A percentile compares a stretch with the other conserved stretches of the same genome.
Evolutionary conservation across 2,888 invertebrate genomes (phyloP).

Genomic region (Augiades crinisus): DNA sequence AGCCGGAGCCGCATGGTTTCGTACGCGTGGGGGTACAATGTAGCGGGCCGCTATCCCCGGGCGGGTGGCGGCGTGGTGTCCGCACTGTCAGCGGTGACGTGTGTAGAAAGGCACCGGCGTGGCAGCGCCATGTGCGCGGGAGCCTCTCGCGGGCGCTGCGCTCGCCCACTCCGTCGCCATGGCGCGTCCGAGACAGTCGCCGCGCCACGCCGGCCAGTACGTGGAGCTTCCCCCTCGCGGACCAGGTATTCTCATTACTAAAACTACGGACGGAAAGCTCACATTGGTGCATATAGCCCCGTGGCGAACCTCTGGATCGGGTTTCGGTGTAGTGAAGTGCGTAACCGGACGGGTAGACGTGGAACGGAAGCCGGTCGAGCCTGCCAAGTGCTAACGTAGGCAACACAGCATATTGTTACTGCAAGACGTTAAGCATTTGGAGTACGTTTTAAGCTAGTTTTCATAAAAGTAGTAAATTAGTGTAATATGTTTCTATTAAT

Average conservation of each 20-base stretch:
- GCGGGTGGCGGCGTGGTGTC: conserved; percentile 39
- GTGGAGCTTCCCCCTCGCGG: conserved; percentile 72
- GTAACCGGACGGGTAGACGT: conserved; percentile 16
- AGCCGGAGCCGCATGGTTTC: not conserved
- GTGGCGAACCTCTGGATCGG: conserved; percentile 3
- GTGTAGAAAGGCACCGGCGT: conserved; percentile 39
- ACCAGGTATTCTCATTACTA: conserved; percentile 58
- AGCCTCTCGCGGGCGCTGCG: conserved; percentile 42
- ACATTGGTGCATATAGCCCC: conserved; percentile 6
- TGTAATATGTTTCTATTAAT: conserved; percentile 2
- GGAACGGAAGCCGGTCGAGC: conserved; percentile 16
- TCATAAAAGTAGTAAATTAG: not conserved
- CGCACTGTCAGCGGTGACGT: conserved; percentile 49
- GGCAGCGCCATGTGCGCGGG: conserved; percentile 36
- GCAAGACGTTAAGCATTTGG: not conserved
- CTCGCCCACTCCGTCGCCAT: conserved; percentile 70
- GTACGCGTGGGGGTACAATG: conserved; percentile 7
- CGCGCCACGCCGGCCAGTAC: conserved; percentile 69
- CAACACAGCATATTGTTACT: conserved; percentile 28
- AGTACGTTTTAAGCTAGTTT: not conserved
- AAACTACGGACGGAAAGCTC: conserved; percentile 9
- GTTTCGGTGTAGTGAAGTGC: conserved; percentile 20
- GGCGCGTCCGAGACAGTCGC: conserved; percentile 77
- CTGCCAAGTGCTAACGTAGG: conserved; percentile 26
- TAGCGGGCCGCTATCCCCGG: conserved; percentile 28